Conservation (phyloP, 2,888 invertebrate species). For the Drosophila hawaiiensis region DNA sequence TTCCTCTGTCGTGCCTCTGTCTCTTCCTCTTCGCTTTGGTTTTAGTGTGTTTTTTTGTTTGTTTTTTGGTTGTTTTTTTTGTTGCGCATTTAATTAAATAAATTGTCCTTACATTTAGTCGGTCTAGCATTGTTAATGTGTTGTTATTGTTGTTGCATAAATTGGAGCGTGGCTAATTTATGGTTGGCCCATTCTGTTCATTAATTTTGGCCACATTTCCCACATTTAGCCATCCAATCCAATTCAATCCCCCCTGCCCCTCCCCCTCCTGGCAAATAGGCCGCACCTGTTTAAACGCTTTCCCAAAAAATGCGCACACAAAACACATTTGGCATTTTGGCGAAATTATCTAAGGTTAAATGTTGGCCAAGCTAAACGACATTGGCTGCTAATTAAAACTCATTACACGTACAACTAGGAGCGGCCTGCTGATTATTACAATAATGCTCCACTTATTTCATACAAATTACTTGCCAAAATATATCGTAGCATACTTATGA, state of each 20-base stretch:
- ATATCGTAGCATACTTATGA: slow-evolving; percentile 46
- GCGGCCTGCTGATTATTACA: slow-evolving; percentile 5
- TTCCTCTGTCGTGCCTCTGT: slow-evolving; percentile 20
- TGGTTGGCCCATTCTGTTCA: slow-evolving; percentile 71
- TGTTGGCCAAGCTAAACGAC: slow-evolving; percentile 23
- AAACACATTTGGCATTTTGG: slow-evolving; percentile 23
- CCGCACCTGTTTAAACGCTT: slow-evolving; percentile 45
- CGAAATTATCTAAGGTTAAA: slow-evolving; percentile 37
- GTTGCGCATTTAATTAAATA: slow-evolving; percentile 77
- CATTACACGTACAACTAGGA: slow-evolving; percentile 32
- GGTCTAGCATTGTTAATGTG: slow-evolving; percentile 52
- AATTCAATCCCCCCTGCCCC: background rate
- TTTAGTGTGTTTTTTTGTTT: slow-evolving; percentile 22
- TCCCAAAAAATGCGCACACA: slow-evolving; percentile 23
- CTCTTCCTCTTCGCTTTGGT: slow-evolving; percentile 33
- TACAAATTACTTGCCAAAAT: background rate
- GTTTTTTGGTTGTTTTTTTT: slow-evolving; percentile 44
- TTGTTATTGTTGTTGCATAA: slow-evolving; percentile 53
- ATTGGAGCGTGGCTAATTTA: slow-evolving; percentile 72
- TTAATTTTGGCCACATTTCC: slow-evolving; percentile 59
- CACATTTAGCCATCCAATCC: background rate
- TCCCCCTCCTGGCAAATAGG: slow-evolving; percentile 4
- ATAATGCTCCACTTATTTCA: background rate
- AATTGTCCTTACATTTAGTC: slow-evolving; percentile 72
- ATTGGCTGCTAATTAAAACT: slow-evolving; percentile 48